Evolutionary conservation across 1,140 invertebrate species (phyloP).

Genomic region (Sitobion miscanthi): DNA sequence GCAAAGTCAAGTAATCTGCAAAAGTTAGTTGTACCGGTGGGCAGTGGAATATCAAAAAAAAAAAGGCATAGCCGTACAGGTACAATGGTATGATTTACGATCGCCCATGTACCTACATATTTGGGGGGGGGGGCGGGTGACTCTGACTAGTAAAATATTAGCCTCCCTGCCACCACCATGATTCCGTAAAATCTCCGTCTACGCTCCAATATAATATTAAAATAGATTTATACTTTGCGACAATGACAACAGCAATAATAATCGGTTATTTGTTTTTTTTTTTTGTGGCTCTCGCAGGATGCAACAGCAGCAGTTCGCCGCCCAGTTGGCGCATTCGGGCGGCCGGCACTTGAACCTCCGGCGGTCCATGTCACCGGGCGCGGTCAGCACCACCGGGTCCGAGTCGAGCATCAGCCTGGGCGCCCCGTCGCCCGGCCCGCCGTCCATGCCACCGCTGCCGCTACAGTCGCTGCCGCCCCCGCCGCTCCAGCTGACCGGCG

Average conservation of each 20-base stretch:
- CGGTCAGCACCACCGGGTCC: constrained; percentile 59
- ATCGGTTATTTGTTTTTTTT: neutral
- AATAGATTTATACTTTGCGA: no score
- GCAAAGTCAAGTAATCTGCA: no score
- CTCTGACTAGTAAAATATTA: no score
- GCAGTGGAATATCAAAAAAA: no score
- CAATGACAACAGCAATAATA: neutral
- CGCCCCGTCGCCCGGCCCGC: constrained; percentile 61
- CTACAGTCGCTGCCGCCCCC: constrained; percentile 53
- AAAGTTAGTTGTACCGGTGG: no score
- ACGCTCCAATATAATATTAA: no score
- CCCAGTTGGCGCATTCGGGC: constrained; percentile 60
- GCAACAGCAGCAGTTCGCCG: constrained; percentile 61
- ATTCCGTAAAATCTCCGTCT: no score
- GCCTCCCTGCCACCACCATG: no score
- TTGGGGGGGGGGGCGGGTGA: no score
- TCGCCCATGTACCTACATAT: no score
- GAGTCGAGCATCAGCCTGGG: constrained; percentile 61
- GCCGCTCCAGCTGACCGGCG: constrained; percentile 56
- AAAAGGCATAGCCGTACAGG: no score
- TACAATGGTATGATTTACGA: no score
- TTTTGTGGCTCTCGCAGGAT: constrained; percentile 58
- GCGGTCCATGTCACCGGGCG: constrained; percentile 58
- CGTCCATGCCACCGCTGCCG: constrained; percentile 55
- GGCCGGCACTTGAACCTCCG: constrained; percentile 55